A percentile compares a stretch with the other conserved stretches of the same genome.
Conservation (phyloP, 2,797 vertebrate genomes). For the Eupleurogrammus muticus region DNA sequence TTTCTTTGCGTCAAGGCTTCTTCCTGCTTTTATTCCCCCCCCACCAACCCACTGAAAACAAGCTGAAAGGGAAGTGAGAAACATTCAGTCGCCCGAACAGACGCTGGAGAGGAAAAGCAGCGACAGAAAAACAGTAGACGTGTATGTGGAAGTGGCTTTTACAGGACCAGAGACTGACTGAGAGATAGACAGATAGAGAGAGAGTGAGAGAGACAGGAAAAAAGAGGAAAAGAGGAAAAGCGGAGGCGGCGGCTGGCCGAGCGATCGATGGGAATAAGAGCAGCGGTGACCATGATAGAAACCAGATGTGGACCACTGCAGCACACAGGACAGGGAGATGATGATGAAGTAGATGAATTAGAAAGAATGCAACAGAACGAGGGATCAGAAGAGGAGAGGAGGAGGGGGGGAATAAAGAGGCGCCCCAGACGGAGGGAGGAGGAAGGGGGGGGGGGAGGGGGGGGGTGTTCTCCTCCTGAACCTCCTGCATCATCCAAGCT, state of each 20-base stretch:
- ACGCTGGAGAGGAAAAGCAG: conserved; percentile 17
- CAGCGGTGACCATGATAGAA: conserved; percentile 73
- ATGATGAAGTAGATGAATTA: conserved; percentile 24
- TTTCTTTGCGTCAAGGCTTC: conserved; percentile 68
- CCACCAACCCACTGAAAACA: not conserved
- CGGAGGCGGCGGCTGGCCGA: conserved; percentile 59
- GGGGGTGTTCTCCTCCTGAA: conserved; percentile 60
- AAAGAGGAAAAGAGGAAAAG: not conserved
- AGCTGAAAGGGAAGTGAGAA: conserved; percentile 37
- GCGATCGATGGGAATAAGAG: conserved; percentile 78
- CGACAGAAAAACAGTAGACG: not conserved
- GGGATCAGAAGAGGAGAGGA: conserved; percentile 8
- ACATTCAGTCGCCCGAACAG: conserved; percentile 35
- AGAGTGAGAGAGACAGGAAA: conserved; percentile 28
- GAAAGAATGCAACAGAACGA: conserved; percentile 37
- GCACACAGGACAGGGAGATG: conserved; percentile 25
- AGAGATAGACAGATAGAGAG: conserved; percentile 21
- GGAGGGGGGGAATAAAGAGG: conserved; percentile 7
- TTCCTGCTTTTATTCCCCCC: conserved; percentile 77
- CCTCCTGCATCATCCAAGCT: conserved; percentile 51
- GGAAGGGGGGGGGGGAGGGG: conserved; percentile 32
- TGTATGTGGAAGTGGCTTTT: conserved; percentile 8
- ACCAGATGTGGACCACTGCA: conserved; percentile 75
- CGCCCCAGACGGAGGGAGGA: conserved; percentile 1
- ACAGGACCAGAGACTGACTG: conserved; percentile 32